phyloP scores from a whole-genome alignment of 2,113 vertebrate genomes.

The Charina bottae region DNA sequence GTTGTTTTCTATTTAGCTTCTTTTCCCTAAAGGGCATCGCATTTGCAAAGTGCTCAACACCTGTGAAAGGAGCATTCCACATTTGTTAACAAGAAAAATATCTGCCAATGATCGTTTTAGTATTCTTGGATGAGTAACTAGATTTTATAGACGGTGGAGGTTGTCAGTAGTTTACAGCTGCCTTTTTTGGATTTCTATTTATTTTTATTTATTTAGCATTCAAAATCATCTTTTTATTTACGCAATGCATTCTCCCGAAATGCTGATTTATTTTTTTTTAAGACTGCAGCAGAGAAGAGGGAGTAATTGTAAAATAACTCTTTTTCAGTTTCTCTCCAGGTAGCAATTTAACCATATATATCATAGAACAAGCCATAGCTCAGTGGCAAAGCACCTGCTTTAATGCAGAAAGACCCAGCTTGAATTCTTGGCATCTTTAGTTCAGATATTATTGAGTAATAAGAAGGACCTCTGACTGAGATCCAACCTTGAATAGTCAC shows the following conservation, averaged over 20 bases:
- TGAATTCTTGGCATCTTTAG: not conserved
- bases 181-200: conserved; percentile 30
- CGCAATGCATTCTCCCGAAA: not conserved
- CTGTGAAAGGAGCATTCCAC: conserved; percentile 29
- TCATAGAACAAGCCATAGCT: not conserved
- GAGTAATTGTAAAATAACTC: not conserved
- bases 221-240: conserved; percentile 9
- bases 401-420: not conserved
- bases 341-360: conserved; percentile 24
- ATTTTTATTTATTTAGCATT: conserved; percentile 17
- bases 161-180: conserved; percentile 21
- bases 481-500: not conserved
- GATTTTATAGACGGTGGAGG: conserved; percentile 20
- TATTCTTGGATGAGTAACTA: conserved; percentile 32
- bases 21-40: conserved; percentile 32
- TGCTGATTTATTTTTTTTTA: not conserved
- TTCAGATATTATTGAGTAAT: not conserved
- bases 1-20: conserved; percentile 34
- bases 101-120: conserved; percentile 29
- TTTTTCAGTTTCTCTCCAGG: conserved; percentile 1
- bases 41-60: conserved; percentile 30
- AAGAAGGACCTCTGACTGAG: not conserved
- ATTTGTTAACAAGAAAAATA: conserved; percentile 43
- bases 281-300: not conserved
- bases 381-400: not conserved